Percentiles rank a stretch among this genome's conserved stretches.
These are phyloP conservation scores for Coranthus polyacanthus DNA, from an alignment of 2,797 vertebrate species.

Conservation along the genomic window DNA sequence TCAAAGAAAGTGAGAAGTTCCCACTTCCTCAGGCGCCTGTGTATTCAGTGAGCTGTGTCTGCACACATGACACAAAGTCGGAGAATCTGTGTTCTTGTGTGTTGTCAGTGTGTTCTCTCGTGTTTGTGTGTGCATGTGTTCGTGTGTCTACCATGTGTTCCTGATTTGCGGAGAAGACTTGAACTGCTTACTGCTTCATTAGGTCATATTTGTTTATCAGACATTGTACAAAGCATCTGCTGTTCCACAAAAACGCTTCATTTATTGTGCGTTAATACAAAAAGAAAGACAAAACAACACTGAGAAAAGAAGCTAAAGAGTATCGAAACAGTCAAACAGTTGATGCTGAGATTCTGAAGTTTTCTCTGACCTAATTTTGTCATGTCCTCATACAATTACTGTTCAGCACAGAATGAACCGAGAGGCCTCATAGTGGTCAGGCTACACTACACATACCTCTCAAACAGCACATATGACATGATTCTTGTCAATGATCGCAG, in stretches of 20 bases:
- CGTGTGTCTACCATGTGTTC: conserved; percentile 74
- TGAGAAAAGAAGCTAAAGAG: background rate
- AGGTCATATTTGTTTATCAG: conserved; percentile 80
- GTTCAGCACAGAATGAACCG: background rate
- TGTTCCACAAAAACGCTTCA: conserved; percentile 43
- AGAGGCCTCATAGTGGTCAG: background rate
- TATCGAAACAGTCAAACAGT: background rate
- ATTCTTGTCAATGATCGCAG: background rate
- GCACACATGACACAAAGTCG: conserved; percentile 45
- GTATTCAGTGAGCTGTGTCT: conserved; percentile 36
- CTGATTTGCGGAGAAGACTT: conserved; percentile 79
- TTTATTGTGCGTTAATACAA: conserved; percentile 16
- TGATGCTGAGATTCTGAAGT: background rate
- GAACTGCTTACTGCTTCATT: conserved; percentile 75
- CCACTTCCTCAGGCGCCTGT: conserved; percentile 39
- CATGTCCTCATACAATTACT: background rate
- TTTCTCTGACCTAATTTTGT: conserved; percentile 5
- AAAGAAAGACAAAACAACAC: too few species aligned
- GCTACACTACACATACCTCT: background rate
- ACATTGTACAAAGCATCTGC: conserved; percentile 65
- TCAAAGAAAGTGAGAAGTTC: conserved; percentile 39
- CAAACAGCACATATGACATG: background rate
- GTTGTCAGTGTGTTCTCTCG: conserved; percentile 42
- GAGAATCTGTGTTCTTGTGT: conserved; percentile 47
- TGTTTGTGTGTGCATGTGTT: conserved; percentile 30